Base-by-base conservation (phyloP, 2,888 invertebrate genomes). In the Troides helena region DNA sequence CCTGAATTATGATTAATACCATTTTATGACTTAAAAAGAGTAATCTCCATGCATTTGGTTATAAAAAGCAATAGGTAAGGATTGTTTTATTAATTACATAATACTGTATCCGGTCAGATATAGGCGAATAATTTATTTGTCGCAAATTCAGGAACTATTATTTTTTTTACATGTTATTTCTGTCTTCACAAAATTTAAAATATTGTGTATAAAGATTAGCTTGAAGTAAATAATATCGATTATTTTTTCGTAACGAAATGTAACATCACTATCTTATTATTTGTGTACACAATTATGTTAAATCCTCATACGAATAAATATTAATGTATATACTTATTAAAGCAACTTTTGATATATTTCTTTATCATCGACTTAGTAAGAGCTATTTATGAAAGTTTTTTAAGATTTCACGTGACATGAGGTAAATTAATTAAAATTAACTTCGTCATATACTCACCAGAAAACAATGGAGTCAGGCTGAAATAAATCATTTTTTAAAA, bases 241-340 rank as follows among this genome's bases (percentile, higher is more conserved):
- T 50, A 50, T 6, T 46, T 53, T 53, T n/a, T 7, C n/a, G n/a
- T 5, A 17, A 12, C 2, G 18, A 53, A 53, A 53, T 7, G n/a
- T 2, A n/a, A 2, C n/a, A n/a, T n/a, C 57, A 10, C 25, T 18
- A 58, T n/a, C 23, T 21, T 21, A 21, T 21, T 21, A 21, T 21
- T 21, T 58, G 21, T 7, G 57, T n/a, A 23, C 23, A 21, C 57
- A 58, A 14, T 23, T 25, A 12, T 58, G 25, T 58, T 21, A 23
- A 58, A 58, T 23, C 53, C 21, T 39, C 50, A 53, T 64, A 23
- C 4, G 36, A 59, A 68, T 68, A 68, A 68, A 68, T 68, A 39
- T 68, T 68, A 64, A 68, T 68, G 63, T 59, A 64, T 64, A 23
- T 39, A 64, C 0, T 64, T 64, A 64, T 65, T 57, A 21, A 59